A percentile compares a stretch with the other conserved stretches of the same genome.
These are phyloP conservation scores for Microtus ochrogaster DNA, from an alignment of 2,113 vertebrate genomes.

Conservation along the genomic window DNA sequence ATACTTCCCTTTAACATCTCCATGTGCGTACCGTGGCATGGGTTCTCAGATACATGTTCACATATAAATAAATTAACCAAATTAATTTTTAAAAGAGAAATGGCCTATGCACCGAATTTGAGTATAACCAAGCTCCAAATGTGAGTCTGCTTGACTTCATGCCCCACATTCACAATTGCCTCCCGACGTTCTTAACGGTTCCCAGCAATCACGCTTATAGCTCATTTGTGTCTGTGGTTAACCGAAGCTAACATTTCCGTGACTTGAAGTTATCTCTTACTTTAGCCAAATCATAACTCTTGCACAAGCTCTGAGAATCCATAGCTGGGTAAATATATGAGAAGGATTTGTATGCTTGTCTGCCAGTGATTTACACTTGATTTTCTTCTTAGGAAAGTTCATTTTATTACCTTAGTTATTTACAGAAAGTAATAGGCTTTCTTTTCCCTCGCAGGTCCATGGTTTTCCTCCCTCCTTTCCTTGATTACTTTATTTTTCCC, in stretches of 20 bases:
- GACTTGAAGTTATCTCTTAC: not conserved
- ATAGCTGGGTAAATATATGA: constrained; percentile 13
- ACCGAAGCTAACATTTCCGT: not conserved
- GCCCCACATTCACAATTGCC: not conserved
- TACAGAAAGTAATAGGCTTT: not conserved
- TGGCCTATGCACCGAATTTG: not conserved
- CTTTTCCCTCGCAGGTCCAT: not conserved
- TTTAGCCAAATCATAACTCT: constrained; percentile 16
- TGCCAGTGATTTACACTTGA: constrained; percentile 48
- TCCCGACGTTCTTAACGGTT: not conserved
- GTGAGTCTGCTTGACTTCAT: not conserved
- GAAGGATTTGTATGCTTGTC: constrained; percentile 27
- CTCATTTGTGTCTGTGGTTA: not conserved
- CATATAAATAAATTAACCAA: not conserved
- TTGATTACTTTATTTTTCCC: not conserved
- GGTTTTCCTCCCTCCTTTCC: not conserved
- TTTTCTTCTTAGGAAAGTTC: constrained; percentile 31
- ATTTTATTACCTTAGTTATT: constrained; percentile 47
- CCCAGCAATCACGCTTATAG: not conserved
- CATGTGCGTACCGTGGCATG: not conserved
- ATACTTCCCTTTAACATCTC: no score
- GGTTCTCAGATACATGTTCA: not conserved
- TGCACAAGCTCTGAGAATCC: constrained; percentile 7
- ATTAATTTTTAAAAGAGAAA: not conserved
- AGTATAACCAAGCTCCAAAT: no score